Conservation (phyloP, 2,797 vertebrate genomes). For the Tympanoctomys barrerae region DNA sequence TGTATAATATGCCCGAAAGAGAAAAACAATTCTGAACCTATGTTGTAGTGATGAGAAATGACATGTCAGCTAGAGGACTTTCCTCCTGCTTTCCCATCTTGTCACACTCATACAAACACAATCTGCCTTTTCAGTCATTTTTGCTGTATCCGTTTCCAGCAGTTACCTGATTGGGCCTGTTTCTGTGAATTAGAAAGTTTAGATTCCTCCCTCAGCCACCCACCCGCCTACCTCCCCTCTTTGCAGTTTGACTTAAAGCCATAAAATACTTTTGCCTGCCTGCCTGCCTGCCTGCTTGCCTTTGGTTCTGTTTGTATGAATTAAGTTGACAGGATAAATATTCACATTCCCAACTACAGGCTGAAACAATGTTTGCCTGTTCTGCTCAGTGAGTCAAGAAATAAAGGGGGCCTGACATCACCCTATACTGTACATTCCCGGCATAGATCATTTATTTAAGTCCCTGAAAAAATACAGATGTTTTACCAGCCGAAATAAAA, state of each 20-base stretch:
- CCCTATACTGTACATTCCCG: conserved; percentile 84
- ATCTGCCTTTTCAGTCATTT: conserved; percentile 70
- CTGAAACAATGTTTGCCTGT: conserved; percentile 89
- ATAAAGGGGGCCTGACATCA: conserved; percentile 86
- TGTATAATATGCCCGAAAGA: not conserved
- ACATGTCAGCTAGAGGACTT: not conserved
- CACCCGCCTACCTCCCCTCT: not conserved
- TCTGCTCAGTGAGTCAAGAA: conserved; percentile 80
- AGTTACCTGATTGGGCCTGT: conserved; percentile 76
- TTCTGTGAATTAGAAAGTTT: conserved; percentile 79
- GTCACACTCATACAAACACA: not conserved
- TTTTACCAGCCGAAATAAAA: conserved; percentile 88
- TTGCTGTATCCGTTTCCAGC: conserved; percentile 65
- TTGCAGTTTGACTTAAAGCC: conserved; percentile 82
- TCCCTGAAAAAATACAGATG: conserved; percentile 87
- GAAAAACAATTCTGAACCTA: not conserved
- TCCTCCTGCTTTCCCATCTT: conserved; percentile 10
- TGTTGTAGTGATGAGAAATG: not conserved
- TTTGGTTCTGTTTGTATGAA: conserved; percentile 87
- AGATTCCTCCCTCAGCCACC: conserved; percentile 72
- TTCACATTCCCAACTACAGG: conserved; percentile 87
- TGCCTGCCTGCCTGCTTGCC: conserved; percentile 81
- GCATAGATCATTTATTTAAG: conserved; percentile 86
- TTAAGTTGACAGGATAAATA: conserved; percentile 90
- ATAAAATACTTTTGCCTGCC: conserved; percentile 85